Base-by-base conservation (phyloP, 1,140 invertebrate genomes). In the Drosophila nannoptera region DNA sequence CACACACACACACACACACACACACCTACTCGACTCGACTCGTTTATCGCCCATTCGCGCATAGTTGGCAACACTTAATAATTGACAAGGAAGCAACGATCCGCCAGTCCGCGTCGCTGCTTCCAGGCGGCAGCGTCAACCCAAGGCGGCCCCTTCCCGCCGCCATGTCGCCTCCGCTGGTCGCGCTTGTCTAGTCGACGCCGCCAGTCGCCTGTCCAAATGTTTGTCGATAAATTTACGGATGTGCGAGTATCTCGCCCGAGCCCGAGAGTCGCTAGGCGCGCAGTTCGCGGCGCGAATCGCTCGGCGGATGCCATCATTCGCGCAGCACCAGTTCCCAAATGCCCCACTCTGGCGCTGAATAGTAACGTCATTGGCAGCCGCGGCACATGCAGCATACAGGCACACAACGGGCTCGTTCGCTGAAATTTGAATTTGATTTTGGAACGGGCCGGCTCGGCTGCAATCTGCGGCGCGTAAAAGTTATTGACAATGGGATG, bases 401-500 rank as follows among this genome's bases (percentile, higher is more conserved):
- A 43, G 40, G 11, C 40, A 42, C 14, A 46, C 78, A 62, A 63
- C 48, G 52, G 73, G 59, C 75, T 73, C 69, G 74, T 77, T 86
- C 77, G 81, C 67, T 22, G 62, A 86, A 86, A 86, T 86, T 86
- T 86, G 81, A 86, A 86, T 86, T 86, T 86, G 81, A 86, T 86
- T 86, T 86, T 81, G 77, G 64, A 60, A 69, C 60, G 76, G 72
- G 60, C 35, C 42, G 11, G 29, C n/a, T 29, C 38, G 42, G 16
- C 7, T 31, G 14, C 80, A 84, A 84, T 86, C 80, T 84, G 81
- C 67, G 73, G 69, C 65, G 81, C 81, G 81, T 77, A 86, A 84
- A 84, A 84, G 75, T 81, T 88, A 87, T 88, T 87, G 86, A 87
- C 86, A 87, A 87, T 87, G 86, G 86, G 86, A 87, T 87, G 86